These are phyloP conservation scores for Hymenopus coronatus DNA, from an alignment of 2,888 invertebrate genomes.

Conservation along the genomic window DNA sequence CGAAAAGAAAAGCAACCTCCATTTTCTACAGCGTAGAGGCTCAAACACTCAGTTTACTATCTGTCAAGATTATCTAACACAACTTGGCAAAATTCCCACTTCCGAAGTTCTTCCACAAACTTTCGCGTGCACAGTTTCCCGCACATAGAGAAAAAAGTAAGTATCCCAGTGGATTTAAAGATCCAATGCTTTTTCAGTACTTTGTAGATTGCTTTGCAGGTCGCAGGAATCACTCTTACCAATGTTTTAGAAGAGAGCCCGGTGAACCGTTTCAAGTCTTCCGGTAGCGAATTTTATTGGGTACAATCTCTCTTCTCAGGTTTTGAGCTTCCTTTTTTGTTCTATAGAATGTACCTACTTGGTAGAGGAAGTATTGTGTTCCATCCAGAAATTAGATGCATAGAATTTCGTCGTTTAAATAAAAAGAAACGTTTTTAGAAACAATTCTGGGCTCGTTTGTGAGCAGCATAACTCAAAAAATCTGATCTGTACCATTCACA, in stretches of 20 bases:
- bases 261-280: not conserved
- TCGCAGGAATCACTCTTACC: not conserved
- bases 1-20: too few species aligned
- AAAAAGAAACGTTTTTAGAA: too few species aligned
- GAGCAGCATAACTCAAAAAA: too few species aligned
- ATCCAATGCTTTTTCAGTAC: not conserved
- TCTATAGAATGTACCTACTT: too few species aligned
- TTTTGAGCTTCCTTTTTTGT: too few species aligned
- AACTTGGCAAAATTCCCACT: not conserved
- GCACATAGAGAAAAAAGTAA: not conserved
- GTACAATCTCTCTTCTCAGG: too few species aligned
- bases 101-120: not conserved
- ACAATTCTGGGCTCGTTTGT: too few species aligned
- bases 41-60: not conserved
- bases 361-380: too few species aligned
- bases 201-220: not conserved
- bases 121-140: not conserved
- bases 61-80: not conserved
- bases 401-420: too few species aligned
- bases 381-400: too few species aligned
- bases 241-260: not conserved
- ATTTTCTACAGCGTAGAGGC: too few species aligned
- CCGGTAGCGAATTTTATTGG: not conserved
- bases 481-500: too few species aligned
- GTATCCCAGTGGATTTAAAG: not conserved